These are phyloP conservation scores for Leptopilina drosophilae DNA, from an alignment of 2,888 invertebrate species.

Conservation along the genomic window DNA sequence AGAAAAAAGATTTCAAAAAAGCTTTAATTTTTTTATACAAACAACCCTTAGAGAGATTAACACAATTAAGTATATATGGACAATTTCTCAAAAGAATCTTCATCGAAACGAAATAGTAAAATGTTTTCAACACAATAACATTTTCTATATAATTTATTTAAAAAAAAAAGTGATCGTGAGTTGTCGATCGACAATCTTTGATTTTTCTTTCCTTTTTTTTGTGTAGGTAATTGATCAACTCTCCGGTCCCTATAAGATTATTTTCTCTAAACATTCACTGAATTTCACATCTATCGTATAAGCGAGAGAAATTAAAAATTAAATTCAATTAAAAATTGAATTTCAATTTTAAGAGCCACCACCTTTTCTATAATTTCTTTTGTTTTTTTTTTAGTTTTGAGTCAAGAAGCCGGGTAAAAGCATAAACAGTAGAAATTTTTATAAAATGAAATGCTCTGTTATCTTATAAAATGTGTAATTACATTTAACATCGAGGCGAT, in stretches of 20 bases:
- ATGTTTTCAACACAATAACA: not conserved
- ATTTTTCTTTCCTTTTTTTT: not conserved
- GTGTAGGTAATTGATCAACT: not conserved
- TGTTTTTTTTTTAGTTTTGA: slow-evolving; percentile 42
- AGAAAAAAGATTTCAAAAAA: not conserved
- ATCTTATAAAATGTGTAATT: slow-evolving; percentile 65
- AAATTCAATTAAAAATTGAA: not conserved
- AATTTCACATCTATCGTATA: slow-evolving; percentile 33
- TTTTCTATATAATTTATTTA: slow-evolving; percentile 4
- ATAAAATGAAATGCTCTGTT: slow-evolving; percentile 68
- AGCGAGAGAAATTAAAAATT: slow-evolving; percentile 5
- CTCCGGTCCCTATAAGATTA: slow-evolving; percentile 15
- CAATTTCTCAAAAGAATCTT: slow-evolving; percentile 18
- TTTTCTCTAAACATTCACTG: slow-evolving; percentile 16
- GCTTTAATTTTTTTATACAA: slow-evolving; percentile 17
- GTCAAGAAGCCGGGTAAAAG: slow-evolving; percentile 60
- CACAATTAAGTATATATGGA: slow-evolving; percentile 9
- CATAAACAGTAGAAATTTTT: slow-evolving; percentile 64
- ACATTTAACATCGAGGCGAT: slow-evolving; percentile 68
- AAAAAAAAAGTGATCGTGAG: slow-evolving; percentile 2
- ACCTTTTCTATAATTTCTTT: slow-evolving; percentile 13
- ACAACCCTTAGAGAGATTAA: slow-evolving; percentile 32
- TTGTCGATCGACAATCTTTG: slow-evolving; percentile 22
- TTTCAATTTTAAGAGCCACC: slow-evolving; percentile 17
- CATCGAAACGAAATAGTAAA: slow-evolving; percentile 13